Base-by-base conservation (phyloP, 2,888 invertebrate species). In the Sicus ferrugineus region DNA sequence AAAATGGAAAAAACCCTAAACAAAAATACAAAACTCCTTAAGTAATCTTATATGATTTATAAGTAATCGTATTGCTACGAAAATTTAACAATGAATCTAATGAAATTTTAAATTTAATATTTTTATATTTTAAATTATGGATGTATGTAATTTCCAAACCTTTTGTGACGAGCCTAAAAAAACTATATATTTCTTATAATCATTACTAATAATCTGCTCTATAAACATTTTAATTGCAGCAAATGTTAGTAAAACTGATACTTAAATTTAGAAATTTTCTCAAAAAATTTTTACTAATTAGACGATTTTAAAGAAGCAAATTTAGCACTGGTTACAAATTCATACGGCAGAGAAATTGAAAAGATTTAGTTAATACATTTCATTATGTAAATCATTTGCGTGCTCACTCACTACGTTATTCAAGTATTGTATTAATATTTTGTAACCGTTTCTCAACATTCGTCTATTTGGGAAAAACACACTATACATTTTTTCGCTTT, bases 131-230 rank as follows among this genome's bases (percentile, higher is more conserved):
- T 23, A 11, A 19, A 59, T 42, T 31, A n/a, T n/a, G 11, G 16
- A 59, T 59, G 48, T 31, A 65, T 65, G 63, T 56, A 74, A 75
- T 74, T 74, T 72, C 70, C n/a, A n/a, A n/a, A n/a, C n/a, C n/a
- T n/a, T n/a, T n/a, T n/a, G n/a, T n/a, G n/a, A n/a, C n/a, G n/a
- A n/a, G n/a, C n/a, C n/a, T n/a, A n/a, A n/a, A n/a, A n/a, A n/a
- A n/a, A n/a, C n/a, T n/a, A n/a, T n/a, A n/a, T n/a, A n/a, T n/a
- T n/a, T n/a, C n/a, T n/a, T n/a, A n/a, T n/a, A n/a, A n/a, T n/a
- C n/a, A n/a, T n/a, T n/a, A 58, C 73, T 75, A 74, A 76, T 75
- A 75, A 73, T 73, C 54, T 69, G 69, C 72, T 56, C 71, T 72
- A 73, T 75, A 73, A 75, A 72, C 48, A 48, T 34, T 26, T 50